These are phyloP conservation scores for Ceraclea dissimilis DNA, from an alignment of 2,888 invertebrate species.

Conservation along the genomic window DNA sequence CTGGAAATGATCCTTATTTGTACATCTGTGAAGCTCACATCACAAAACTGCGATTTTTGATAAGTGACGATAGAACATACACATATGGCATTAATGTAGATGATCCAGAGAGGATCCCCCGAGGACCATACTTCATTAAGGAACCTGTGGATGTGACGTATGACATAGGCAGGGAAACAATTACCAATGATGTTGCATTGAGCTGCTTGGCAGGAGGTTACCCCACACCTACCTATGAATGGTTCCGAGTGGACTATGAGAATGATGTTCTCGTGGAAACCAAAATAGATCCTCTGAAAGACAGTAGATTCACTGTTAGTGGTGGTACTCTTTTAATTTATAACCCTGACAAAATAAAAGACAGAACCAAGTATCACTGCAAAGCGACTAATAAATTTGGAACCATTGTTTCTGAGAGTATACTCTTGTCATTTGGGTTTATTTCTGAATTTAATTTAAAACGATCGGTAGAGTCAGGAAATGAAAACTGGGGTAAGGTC, in stretches of 20 bases:
- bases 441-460: conserved; percentile 87
- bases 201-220: conserved; percentile 80
- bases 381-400: conserved; percentile 86
- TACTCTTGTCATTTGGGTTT: conserved; percentile 79
- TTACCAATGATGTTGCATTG: conserved; percentile 67
- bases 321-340: conserved; percentile 88
- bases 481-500: conserved; percentile 91
- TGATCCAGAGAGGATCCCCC: conserved; percentile 72
- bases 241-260: conserved; percentile 83
- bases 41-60: conserved; percentile 60
- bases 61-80: conserved; percentile 69
- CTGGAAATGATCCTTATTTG: conserved; percentile 66
- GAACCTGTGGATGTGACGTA: conserved; percentile 79
- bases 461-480: conserved; percentile 73
- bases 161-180: conserved; percentile 64
- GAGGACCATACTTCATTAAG: conserved; percentile 82
- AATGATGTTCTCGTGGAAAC: conserved; percentile 66
- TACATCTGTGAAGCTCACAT: conserved; percentile 86
- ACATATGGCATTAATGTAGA: conserved; percentile 79
- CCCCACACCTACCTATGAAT: conserved; percentile 82
- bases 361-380: conserved; percentile 88
- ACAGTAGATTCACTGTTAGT: conserved; percentile 74
- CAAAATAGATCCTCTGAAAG: conserved; percentile 68
- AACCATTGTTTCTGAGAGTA: conserved; percentile 79
- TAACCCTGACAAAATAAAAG: conserved; percentile 70